Evolutionary conservation across 1,140 invertebrate species (phyloP), one percentile per base, ranked within the genome.

Genomic region (Pectinophora gossypiella): DNA sequence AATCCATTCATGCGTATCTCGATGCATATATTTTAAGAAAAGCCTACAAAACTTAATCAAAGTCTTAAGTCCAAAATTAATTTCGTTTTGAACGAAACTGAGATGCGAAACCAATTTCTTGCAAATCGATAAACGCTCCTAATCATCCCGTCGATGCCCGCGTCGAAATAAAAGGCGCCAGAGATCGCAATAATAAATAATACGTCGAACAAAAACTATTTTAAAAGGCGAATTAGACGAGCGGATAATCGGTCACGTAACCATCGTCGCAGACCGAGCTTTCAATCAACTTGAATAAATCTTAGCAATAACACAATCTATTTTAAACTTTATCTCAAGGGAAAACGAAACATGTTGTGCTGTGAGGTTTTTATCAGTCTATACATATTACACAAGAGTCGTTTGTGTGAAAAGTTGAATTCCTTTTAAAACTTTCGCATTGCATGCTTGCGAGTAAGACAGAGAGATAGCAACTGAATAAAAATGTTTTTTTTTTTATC

Each of bases 201-300:
- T 64, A 64, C 55, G 64, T 64, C 61, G 53, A 45, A 61, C 23
- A 66, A 66, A 72, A 59, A 59, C 57, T 60, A 71, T 67, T 73
- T 58, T 66, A 68, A 73, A 68, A 59, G 56, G 47, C 56, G 68
- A 72, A 74, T 74, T 68, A 70, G 61, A 64, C 59, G 62, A 68
- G 56, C 47, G 59, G 58, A 71, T 69, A 76, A 75, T 68, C 62
- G 67, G 67, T 75, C 77, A 75, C 77, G 69, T 76, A 78, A 57
- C 47, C 51, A 58, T 64, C 64, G 61, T 65, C 64, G 61, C 51
- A 64, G 59, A 51, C 61, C 35, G 59, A 74, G 68, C 70, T 72
- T 75, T 74, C 54, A 74, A 73, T 74, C 66, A 68, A 57, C 45
- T 64, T 56, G 65, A 63, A 58, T 69, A 51, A 18, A 32, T 9